Percentiles rank a stretch among this genome's conserved stretches.
phyloP scores from a whole-genome alignment of 2,797 vertebrate species.

The Pangasius krempfi region DNA sequence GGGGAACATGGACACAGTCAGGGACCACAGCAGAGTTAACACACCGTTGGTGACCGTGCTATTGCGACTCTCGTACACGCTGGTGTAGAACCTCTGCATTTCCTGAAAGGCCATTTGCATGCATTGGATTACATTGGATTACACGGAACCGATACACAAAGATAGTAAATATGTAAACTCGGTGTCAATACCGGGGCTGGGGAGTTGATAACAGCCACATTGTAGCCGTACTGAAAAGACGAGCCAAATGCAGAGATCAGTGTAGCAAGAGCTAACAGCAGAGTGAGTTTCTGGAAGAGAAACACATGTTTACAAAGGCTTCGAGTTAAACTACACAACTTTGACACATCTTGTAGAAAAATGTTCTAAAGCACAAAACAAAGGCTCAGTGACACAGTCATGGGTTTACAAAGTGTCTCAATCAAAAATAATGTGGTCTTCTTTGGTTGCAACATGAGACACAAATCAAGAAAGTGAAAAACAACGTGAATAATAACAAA shows the following conservation, averaged over 20 bases:
- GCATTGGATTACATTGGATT: conserved; percentile 4
- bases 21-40: conserved; percentile 86
- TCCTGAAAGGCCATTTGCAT: conserved; percentile 70
- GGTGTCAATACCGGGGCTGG: conserved; percentile 75
- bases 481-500: background rate
- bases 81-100: conserved; percentile 88
- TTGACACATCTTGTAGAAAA: background rate
- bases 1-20: conserved; percentile 93
- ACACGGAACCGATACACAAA: background rate
- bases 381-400: background rate
- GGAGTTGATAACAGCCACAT: conserved; percentile 88
- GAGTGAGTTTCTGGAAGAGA: conserved; percentile 77
- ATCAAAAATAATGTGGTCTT: background rate
- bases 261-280: conserved; percentile 72
- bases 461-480: background rate
- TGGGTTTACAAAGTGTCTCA: conserved; percentile 2
- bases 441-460: background rate
- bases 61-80: conserved; percentile 73
- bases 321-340: conserved; percentile 12
- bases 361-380: background rate
- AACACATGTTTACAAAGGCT: conserved; percentile 23
- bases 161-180: background rate
- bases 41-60: conserved; percentile 59
- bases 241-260: conserved; percentile 89
- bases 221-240: conserved; percentile 96